These are phyloP conservation scores for Ichneumoninae sp. DNA, from an alignment of 2,888 invertebrate species.

Conservation along the genomic window DNA sequence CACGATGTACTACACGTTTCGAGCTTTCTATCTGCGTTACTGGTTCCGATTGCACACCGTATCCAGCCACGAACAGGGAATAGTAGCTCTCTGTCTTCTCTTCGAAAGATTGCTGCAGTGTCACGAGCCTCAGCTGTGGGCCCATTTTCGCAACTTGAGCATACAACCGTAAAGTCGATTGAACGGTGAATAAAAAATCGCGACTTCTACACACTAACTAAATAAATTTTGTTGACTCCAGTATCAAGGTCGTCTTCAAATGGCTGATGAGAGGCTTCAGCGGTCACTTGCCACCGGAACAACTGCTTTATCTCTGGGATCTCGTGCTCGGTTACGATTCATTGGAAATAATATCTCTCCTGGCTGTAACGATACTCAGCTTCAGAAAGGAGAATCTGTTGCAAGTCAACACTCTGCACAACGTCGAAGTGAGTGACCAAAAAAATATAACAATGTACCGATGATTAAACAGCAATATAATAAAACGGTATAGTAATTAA, in stretches of 20 bases:
- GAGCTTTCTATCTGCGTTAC: constrained; percentile 95
- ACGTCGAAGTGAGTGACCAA: constrained; percentile 87
- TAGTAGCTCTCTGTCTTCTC: constrained; percentile 94
- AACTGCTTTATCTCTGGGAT: constrained; percentile 97
- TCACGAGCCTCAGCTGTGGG: constrained; percentile 95
- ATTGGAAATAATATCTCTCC: constrained; percentile 93
- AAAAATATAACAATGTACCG: background rate
- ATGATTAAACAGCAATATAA: background rate
- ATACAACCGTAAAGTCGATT: constrained; percentile 93
- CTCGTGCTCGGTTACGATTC: constrained; percentile 96
- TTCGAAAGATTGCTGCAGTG: constrained; percentile 96
- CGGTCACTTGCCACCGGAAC: constrained; percentile 96
- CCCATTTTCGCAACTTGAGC: constrained; percentile 94
- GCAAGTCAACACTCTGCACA: constrained; percentile 90
- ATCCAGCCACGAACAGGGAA: constrained; percentile 96
- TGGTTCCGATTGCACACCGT: constrained; percentile 97
- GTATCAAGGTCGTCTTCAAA: constrained; percentile 96
- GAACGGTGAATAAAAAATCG: constrained; percentile 8
- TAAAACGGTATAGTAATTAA: background rate
- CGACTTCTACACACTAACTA: background rate
- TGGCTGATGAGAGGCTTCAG: constrained; percentile 99
- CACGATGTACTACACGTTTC: constrained; percentile 94
- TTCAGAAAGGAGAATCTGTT: constrained; percentile 94
- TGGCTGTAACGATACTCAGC: constrained; percentile 93
- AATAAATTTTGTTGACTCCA: constrained; percentile 80